Conservation (phyloP, 2,888 invertebrate species). For the Lepidocyrtoides sp. region DNA sequence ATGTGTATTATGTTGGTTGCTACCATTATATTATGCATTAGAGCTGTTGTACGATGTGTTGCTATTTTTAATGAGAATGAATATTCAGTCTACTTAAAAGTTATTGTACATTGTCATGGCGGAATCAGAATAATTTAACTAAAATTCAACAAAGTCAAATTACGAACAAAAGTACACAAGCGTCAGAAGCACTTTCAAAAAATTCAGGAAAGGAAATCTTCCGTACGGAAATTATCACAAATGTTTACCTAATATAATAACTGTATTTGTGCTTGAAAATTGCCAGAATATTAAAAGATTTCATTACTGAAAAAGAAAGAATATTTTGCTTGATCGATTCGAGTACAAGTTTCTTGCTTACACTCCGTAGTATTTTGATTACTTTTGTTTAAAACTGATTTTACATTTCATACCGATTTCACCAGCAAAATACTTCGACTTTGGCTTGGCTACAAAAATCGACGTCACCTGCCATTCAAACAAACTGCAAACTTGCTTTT, state of each 20-base stretch:
- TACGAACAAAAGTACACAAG: slow-evolving; percentile 9
- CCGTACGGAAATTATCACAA: slow-evolving; percentile 42
- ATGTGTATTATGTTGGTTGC: neutral
- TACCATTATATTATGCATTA: too few species aligned
- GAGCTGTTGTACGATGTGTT: too few species aligned
- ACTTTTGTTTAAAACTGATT: neutral
- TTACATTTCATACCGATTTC: too few species aligned
- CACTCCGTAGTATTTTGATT: too few species aligned
- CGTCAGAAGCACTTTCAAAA: slow-evolving; percentile 28
- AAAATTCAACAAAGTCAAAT: neutral
- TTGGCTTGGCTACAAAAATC: too few species aligned
- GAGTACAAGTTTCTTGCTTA: too few species aligned
- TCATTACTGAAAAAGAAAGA: neutral
- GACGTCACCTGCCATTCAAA: too few species aligned
- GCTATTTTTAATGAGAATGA: neutral
- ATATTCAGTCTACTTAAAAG: neutral
- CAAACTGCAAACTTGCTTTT: too few species aligned
- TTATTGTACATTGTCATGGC: neutral
- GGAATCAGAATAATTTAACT: neutral
- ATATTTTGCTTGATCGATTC: too few species aligned
- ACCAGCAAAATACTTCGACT: too few species aligned
- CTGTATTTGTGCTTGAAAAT: slow-evolving; percentile 43
- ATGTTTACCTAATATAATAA: neutral
- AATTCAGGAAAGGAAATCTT: slow-evolving; percentile 23
- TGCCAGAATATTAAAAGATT: slow-evolving; percentile 15